Evolutionary conservation across 2,888 invertebrate genomes (phyloP), one percentile per base, ranked within the genome.

Genomic region (Mesorhabditis spiculigera): DNA sequence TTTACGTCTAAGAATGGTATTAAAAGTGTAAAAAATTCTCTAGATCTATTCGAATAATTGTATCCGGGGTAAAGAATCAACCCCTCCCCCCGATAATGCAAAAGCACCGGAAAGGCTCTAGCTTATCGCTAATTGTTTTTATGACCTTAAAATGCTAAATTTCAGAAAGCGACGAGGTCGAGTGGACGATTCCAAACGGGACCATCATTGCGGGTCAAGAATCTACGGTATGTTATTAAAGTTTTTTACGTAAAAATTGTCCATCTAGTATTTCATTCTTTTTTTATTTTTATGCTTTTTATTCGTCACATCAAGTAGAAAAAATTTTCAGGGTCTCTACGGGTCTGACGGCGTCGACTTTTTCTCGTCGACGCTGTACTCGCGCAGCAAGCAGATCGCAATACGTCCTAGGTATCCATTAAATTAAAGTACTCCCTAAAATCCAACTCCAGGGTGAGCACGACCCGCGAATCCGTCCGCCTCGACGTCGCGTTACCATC

Each of bases 141-240:
- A 28, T 1, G 3, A 28, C 3, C 28, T 28, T 28, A 28, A 28
- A 28, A 28, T 50, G 10, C 1, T 13, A 2, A 50, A 1, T 50
- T 50, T 50, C 58, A 50, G 58, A 50, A 50, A 50, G 10, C n/a
- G 58, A 50, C n/a, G 10, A 50, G 10, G 10, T 50, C 58, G 58
- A 50, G 58, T 50, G 58, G 58, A 50, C 58, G n/a, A 13, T 50
- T 50, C 58, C 58, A 50, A 50, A 50, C n/a, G 58, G 58, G n/a
- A 50, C 10, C n/a, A n/a, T 3, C 58, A n/a, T 50, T 50, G 58
- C 10, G 8, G 58, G 58, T 13, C 10, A 50, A 50, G 58, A 50
- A n/a, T 13, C 1, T 50, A 50, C 58, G 58, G 58, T 50, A 50
- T 10, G 1, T 28, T 28, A 28, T 1, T 28, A 1, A 28, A 28